Conservation (phyloP, 2,797 vertebrate genomes). For the Sebastes iracundus region DNA sequence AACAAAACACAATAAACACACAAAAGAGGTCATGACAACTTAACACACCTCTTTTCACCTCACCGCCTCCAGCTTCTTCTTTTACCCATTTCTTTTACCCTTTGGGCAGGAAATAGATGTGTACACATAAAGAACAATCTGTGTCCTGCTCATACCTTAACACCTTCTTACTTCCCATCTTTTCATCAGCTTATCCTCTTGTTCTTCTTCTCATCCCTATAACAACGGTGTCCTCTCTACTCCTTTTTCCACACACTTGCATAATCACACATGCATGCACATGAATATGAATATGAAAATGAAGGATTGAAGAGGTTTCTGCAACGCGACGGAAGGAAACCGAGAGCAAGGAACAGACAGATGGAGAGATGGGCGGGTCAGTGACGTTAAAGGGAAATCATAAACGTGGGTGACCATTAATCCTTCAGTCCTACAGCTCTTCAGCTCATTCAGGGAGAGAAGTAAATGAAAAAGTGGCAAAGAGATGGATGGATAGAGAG, state of each 20-base stretch:
- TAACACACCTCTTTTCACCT: not conserved
- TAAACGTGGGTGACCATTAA: constrained; percentile 51
- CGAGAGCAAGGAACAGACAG: constrained; percentile 10
- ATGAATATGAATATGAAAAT: constrained; percentile 50
- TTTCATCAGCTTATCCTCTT: not conserved
- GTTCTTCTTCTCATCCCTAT: constrained; percentile 4
- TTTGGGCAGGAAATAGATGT: not conserved
- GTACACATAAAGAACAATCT: not conserved
- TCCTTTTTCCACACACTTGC: not conserved
- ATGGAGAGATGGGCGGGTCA: constrained; percentile 17
- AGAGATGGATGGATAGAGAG: constrained; percentile 44
- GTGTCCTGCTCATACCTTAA: not conserved
- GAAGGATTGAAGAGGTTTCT: constrained; percentile 24
- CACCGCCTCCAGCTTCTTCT: not conserved
- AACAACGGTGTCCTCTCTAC: not conserved
- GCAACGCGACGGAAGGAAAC: constrained; percentile 17
- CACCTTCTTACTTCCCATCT: not conserved
- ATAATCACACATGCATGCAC: constrained; percentile 27
- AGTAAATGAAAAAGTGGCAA: constrained; percentile 62
- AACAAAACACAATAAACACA: not conserved
- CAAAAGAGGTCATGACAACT: not conserved
- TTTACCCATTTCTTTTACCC: not conserved
- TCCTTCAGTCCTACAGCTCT: constrained; percentile 39
- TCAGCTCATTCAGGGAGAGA: constrained; percentile 39
- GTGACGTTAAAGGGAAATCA: constrained; percentile 37